phyloP scores from a whole-genome alignment of 2,888 invertebrate genomes.

The Augiades crinisus region DNA sequence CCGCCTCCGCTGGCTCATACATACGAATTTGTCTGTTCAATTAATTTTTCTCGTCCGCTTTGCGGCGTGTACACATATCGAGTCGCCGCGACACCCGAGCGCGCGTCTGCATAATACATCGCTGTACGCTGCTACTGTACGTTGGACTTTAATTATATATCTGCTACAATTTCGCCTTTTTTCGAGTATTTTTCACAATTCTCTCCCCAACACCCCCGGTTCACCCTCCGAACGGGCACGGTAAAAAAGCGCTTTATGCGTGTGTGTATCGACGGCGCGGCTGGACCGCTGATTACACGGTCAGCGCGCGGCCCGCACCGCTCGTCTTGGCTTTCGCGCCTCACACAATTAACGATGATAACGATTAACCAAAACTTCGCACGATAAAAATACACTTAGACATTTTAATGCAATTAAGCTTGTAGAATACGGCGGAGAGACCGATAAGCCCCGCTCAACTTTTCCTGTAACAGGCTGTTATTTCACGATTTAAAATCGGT shows the following conservation, averaged over 20 bases:
- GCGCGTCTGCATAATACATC: conserved; percentile 77
- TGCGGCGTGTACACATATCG: conserved; percentile 42
- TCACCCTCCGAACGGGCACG: conserved; percentile 59
- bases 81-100: conserved; percentile 60
- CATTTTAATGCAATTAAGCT: conserved; percentile 73
- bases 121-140: conserved; percentile 70
- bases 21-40: conserved; percentile 45
- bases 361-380: conserved; percentile 26
- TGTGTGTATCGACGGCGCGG: conserved; percentile 53
- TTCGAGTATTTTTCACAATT: conserved; percentile 83
- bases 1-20: conserved; percentile 35
- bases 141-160: conserved; percentile 80
- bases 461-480: conserved; percentile 80
- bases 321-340: conserved; percentile 29
- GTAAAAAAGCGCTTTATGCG: conserved; percentile 61
- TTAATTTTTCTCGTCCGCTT: conserved; percentile 52
- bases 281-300: conserved; percentile 37
- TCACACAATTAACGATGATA: conserved; percentile 35
- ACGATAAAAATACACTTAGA: conserved; percentile 41
- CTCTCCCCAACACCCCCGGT: conserved; percentile 56
- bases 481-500: conserved; percentile 80
- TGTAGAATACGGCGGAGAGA: conserved; percentile 58
- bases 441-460: conserved; percentile 77
- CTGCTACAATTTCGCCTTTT: conserved; percentile 82
- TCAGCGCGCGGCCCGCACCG: conserved; percentile 32